These are phyloP conservation scores for Chloroceryle inda DNA, from an alignment of 2,797 vertebrate genomes.

Conservation along the genomic window DNA sequence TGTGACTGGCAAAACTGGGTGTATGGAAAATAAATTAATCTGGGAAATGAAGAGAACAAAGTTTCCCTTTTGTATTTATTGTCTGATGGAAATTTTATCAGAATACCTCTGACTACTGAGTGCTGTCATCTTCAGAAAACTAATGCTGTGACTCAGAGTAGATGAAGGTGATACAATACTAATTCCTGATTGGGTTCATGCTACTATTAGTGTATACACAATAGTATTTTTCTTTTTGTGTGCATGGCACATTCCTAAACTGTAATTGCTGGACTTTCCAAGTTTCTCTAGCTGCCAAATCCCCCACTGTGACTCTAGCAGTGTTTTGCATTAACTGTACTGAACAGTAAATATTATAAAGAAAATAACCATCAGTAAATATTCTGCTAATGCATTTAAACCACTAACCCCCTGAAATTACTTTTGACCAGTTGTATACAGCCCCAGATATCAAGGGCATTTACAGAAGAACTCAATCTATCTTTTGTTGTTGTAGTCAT, in stretches of 20 bases:
- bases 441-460: not conserved
- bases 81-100: not conserved
- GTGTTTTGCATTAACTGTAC: slow-evolving; percentile 69
- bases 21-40: not conserved
- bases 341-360: slow-evolving; percentile 68
- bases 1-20: not conserved
- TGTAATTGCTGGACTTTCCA: slow-evolving; percentile 13
- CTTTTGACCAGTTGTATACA: not conserved
- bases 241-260: slow-evolving; percentile 54
- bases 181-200: not conserved
- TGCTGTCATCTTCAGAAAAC: not conserved
- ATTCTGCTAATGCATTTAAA: slow-evolving; percentile 44
- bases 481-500: not conserved
- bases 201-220: not conserved
- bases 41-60: not conserved
- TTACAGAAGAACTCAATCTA: not conserved
- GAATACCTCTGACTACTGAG: not conserved
- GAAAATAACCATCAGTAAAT: slow-evolving; percentile 40
- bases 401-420: not conserved
- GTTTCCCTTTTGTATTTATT: not conserved
- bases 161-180: not conserved
- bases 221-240: slow-evolving; percentile 7
- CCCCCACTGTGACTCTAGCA: slow-evolving; percentile 38
- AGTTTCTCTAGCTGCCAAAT: slow-evolving; percentile 52
- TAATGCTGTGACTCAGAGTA: not conserved